Base-by-base conservation (phyloP, 2,888 invertebrate species). In the Nematopogon swammerdamellus region DNA sequence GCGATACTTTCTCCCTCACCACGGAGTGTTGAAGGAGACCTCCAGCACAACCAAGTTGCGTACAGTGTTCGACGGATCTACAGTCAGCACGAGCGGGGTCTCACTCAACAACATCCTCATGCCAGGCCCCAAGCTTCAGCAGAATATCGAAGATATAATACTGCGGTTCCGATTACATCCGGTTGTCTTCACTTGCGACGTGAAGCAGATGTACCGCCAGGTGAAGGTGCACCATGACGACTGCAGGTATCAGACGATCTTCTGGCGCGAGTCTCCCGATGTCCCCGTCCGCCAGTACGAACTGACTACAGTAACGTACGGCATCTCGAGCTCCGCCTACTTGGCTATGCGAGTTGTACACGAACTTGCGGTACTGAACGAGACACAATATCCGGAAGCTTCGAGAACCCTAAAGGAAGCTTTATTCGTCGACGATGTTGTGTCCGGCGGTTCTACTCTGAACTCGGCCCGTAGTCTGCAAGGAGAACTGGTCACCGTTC, bases 141-240 rank as follows among this genome's bases (percentile, higher is more conserved):
- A 57, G 11, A 49, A 54, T 47, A 20, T 58, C 45, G 52, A 53
- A 29, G 50, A 56, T 19, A 53, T 58, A 1, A 54, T 59, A 18
- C 18, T 53, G 14, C 52, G 56, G 4, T 58, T 57, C 19, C 48
- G 57, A 20, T 42, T 48, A 8, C 54, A 56, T 36, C 19, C 36
- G 11, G 47, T 55, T 42, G 58, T 56, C 3, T 53, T 59, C 44
- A 58, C 58, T 1, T 52, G 54, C 44, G 58, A 59, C 30, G 54
- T 59, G 4, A 54, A 55, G n/a, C 54, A 57, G 29, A 58, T 59
- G 56, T 59, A 55, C 49, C 53, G 56, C 11, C 53, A 55, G 19
- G 52, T 57, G 2, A 47, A 47, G 3, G 18, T 59, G 44, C 42
- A 53, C 10, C 42, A 50, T 3, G 45, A 53, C 6, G 56, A 59